phyloP scores from a whole-genome alignment of 1,140 invertebrate species.

The Sipha flava region DNA sequence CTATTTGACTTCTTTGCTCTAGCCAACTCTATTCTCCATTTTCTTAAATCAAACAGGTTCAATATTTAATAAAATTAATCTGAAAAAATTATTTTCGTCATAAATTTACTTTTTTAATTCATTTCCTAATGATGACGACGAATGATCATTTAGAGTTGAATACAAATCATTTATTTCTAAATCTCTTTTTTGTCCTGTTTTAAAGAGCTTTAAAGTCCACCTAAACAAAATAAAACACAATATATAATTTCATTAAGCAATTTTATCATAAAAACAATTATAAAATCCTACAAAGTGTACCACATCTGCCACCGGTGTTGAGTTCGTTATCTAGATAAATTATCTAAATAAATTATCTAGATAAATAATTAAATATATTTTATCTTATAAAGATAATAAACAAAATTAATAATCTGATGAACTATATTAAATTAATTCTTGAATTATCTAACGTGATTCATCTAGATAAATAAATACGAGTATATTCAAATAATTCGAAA shows the following conservation, averaged over 20 bases:
- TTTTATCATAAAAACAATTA: not conserved
- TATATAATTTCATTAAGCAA: not conserved
- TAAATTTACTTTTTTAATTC: conserved; percentile 44
- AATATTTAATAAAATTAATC: not conserved
- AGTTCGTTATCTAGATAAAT: no score
- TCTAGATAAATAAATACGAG: no score
- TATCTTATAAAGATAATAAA: no score
- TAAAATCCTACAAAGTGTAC: no score
- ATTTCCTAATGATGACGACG: conserved; percentile 50
- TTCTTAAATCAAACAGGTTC: conserved; percentile 20
- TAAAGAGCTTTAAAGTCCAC: conserved; percentile 59
- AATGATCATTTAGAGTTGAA: conserved; percentile 55
- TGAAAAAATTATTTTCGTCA: not conserved
- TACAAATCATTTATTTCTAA: conserved; percentile 60
- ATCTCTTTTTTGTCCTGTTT: conserved; percentile 56
- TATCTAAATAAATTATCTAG: no score
- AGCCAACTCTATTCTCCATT: conserved; percentile 40
- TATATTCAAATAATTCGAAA: no score
- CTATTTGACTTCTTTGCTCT: conserved; percentile 40
- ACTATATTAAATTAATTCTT: no score
- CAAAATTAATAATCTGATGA: no score
- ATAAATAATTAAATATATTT: no score
- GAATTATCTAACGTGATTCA: no score
- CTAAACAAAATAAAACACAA: conserved; percentile 43
- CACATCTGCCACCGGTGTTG: no score